These are phyloP conservation scores for Leiothrix lutea DNA, from an alignment of 2,113 vertebrate species.

Conservation along the genomic window DNA sequence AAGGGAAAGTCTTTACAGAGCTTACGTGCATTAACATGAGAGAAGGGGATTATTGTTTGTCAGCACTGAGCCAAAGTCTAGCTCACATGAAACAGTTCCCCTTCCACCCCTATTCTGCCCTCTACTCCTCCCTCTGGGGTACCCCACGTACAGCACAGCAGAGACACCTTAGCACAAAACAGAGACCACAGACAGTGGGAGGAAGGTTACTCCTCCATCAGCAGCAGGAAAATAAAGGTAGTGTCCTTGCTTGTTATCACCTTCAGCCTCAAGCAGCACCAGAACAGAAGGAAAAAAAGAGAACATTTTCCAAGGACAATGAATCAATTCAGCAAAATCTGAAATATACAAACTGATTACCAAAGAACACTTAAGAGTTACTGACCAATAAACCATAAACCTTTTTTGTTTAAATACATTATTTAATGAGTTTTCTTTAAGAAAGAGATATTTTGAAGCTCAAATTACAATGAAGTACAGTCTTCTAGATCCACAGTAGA, in stretches of 20 bases:
- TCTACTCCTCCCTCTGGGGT: neutral
- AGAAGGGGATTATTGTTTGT: neutral
- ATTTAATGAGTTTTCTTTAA: slow-evolving; percentile 42
- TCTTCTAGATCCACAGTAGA: neutral
- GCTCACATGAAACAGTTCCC: accelerated
- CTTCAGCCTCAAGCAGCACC: neutral
- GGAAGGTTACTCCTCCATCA: neutral
- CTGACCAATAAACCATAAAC: neutral
- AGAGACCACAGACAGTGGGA: accelerated
- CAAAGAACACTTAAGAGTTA: neutral
- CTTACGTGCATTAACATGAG: accelerated
- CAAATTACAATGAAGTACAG: slow-evolving; percentile 16
- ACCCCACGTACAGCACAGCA: neutral
- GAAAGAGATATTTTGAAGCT: slow-evolving; percentile 9
- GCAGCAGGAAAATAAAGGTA: neutral
- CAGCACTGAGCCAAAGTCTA: neutral
- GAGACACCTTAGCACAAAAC: neutral
- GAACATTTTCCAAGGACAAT: neutral
- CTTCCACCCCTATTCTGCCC: neutral
- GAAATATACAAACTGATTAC: neutral
- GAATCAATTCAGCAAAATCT: neutral
- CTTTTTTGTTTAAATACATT: neutral
- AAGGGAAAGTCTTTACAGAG: neutral
- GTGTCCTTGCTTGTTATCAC: neutral
- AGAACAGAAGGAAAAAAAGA: neutral